phyloP scores from a whole-genome alignment of 64 coral and sea anemone genomes.

The Dendronephthya gigantea region DNA sequence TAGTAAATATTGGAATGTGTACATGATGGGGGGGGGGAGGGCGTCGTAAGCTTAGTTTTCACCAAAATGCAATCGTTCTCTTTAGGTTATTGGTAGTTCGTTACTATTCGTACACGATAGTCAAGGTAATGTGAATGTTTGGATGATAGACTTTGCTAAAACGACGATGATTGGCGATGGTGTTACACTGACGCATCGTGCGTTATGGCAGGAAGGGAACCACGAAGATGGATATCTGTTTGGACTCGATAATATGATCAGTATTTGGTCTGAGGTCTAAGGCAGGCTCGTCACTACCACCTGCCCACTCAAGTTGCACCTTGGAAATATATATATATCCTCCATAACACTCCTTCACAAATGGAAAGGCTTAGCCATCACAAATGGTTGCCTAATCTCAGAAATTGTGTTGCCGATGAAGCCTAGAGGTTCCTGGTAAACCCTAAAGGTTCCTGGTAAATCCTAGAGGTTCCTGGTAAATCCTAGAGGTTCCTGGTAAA shows the following conservation, averaged over 20 bases:
- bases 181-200: constrained; percentile 40
- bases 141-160: constrained; percentile 99
- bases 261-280: constrained; percentile 49
- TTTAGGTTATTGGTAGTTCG: constrained; percentile 88
- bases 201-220: constrained; percentile 81
- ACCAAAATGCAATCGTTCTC: not conserved
- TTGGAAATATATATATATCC: no score
- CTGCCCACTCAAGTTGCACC: not conserved
- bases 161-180: constrained; percentile 57
- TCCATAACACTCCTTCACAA: no score
- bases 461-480: no score
- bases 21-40: no score
- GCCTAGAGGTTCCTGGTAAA: no score
- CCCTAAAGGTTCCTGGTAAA: no score
- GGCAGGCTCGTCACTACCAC: not conserved
- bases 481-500: no score
- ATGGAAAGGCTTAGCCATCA: not conserved
- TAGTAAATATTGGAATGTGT: no score
- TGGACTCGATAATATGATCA: constrained; percentile 92
- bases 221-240: constrained; percentile 96
- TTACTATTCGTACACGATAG: constrained; percentile 83
- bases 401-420: no score
- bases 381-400: no score
- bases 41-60: no score
- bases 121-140: constrained; percentile 59